Conservation (phyloP, 2,797 vertebrate genomes). For the Hydrocynus forskahlii region DNA sequence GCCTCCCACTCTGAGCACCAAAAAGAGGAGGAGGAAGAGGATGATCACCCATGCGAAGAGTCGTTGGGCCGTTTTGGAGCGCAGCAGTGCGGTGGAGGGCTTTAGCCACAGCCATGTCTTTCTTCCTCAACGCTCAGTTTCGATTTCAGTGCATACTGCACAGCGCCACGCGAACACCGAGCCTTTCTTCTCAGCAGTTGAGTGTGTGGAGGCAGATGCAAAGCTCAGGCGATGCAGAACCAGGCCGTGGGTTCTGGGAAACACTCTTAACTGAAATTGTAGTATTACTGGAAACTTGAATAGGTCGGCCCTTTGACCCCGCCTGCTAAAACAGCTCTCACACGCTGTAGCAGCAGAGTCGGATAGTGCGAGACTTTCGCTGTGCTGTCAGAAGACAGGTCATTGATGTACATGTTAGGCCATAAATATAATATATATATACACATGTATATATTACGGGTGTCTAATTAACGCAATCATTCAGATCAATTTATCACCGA, state of each 20-base stretch:
- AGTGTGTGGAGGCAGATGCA: constrained; percentile 64
- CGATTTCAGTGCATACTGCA: constrained; percentile 42
- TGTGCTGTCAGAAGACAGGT: constrained; percentile 27
- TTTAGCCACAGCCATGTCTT: constrained; percentile 49
- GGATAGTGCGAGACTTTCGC: constrained; percentile 20
- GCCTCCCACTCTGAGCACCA: neutral
- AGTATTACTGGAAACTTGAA: constrained; percentile 66
- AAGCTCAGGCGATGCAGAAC: constrained; percentile 51
- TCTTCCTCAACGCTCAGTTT: constrained; percentile 56
- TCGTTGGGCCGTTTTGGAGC: constrained; percentile 32
- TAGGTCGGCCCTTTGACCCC: constrained; percentile 45
- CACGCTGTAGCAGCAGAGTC: neutral
- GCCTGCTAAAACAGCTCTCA: constrained; percentile 46
- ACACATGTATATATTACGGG: too few species aligned
- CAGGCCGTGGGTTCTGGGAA: constrained; percentile 63
- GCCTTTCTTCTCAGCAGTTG: constrained; percentile 56
- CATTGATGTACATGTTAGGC: too few species aligned
- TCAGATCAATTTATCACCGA: too few species aligned
- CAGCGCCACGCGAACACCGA: constrained; percentile 2
- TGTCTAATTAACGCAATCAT: too few species aligned
- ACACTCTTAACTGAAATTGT: constrained; percentile 56
- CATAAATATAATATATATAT: too few species aligned
- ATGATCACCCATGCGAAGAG: constrained; percentile 23
- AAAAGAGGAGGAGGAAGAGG: neutral
- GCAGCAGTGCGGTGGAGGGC: constrained; percentile 75